Percentiles rank a stretch among this genome's conserved stretches.
phyloP scores from a whole-genome alignment of 2,113 vertebrate species.

The Mormyrus iriodes region DNA sequence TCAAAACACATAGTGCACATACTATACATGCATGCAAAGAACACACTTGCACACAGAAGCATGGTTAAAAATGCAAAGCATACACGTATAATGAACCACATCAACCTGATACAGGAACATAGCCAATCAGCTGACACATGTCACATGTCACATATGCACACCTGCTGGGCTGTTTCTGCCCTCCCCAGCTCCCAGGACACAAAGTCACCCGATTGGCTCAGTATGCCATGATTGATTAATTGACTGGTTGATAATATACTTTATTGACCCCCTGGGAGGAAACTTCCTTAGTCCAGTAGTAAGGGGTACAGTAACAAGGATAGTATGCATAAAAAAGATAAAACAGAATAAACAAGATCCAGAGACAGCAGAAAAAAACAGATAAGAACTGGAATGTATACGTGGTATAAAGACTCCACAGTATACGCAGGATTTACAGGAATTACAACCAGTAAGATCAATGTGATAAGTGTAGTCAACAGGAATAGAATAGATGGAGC shows the following conservation, averaged over 20 bases:
- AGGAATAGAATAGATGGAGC: neutral
- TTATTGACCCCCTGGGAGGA: neutral
- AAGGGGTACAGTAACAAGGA: neutral
- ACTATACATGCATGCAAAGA: too few relatives aligned
- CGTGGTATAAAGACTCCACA: neutral
- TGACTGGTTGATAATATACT: neutral
- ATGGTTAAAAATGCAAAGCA: neutral
- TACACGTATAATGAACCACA: neutral
- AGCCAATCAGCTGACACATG: neutral
- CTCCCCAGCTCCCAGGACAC: neutral
- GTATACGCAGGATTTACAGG: neutral
- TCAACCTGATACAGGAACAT: neutral
- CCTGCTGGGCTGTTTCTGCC: neutral
- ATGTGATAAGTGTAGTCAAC: neutral
- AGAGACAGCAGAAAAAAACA: neutral
- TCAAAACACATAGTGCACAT: too few relatives aligned
- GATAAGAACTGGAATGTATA: neutral
- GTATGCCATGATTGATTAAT: neutral
- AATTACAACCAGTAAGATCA: neutral
- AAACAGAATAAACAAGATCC: neutral
- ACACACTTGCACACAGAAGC: too few relatives aligned
- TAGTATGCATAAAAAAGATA: neutral
- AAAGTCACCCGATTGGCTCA: neutral
- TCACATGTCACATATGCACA: neutral
- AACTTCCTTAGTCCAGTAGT: neutral